Percentiles rank a stretch among this genome's conserved stretches.
phyloP scores from a whole-genome alignment of 2,113 vertebrate genomes.

The Crotalus horridus region DNA sequence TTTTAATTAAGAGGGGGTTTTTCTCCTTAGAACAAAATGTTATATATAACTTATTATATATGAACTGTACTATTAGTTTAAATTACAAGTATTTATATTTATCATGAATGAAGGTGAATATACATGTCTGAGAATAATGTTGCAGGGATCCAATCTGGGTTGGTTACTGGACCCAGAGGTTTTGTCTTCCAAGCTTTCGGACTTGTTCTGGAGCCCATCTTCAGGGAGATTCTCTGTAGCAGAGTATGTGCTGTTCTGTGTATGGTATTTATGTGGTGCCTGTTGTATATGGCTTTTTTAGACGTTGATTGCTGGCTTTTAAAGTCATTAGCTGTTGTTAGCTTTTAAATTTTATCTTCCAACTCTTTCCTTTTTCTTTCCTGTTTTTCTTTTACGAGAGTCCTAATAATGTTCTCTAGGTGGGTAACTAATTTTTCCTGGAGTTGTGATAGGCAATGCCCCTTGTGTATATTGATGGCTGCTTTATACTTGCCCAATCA shows the following conservation, averaged over 20 bases:
- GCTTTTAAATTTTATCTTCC: too few relatives aligned
- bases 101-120: neutral
- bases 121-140: neutral
- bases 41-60: constrained; percentile 19
- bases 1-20: neutral
- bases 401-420: too few relatives aligned
- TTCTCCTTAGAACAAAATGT: constrained; percentile 6
- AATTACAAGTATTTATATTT: neutral
- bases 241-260: neutral
- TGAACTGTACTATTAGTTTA: neutral
- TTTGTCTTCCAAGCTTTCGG: neutral
- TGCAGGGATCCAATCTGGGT: neutral
- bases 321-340: too few relatives aligned
- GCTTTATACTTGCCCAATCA: too few relatives aligned
- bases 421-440: too few relatives aligned
- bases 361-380: too few relatives aligned
- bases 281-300: too few relatives aligned
- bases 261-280: too few relatives aligned
- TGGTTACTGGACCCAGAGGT: neutral
- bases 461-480: too few relatives aligned
- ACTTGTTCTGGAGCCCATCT: neutral
- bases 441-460: too few relatives aligned
- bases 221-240: neutral
- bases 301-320: too few relatives aligned
- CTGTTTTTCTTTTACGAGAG: too few relatives aligned